phyloP scores from a whole-genome alignment of 1,140 invertebrate genomes.

The Drosophila prosaltans region DNA sequence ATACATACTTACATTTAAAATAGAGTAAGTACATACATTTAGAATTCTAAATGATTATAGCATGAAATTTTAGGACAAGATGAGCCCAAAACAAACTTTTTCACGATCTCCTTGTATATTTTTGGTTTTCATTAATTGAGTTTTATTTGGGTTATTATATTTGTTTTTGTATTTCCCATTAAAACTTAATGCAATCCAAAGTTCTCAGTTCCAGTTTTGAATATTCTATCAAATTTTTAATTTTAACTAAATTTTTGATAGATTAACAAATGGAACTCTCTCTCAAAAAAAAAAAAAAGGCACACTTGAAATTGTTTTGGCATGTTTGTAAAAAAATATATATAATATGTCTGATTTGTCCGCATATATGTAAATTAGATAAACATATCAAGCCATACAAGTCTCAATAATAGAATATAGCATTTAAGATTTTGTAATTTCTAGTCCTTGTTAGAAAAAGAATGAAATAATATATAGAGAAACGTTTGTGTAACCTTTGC shows the following conservation, averaged over 20 bases:
- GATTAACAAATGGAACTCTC: background rate
- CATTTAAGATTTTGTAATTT: constrained; percentile 38
- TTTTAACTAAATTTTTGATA: too few relatives aligned
- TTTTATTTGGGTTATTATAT: constrained; percentile 1
- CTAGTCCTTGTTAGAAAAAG: constrained; percentile 46
- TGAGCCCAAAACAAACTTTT: background rate
- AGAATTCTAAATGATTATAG: background rate
- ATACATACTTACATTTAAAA: constrained; percentile 26
- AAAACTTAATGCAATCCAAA: constrained; percentile 9
- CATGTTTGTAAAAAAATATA: constrained; percentile 7
- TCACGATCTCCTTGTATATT: constrained; percentile 9
- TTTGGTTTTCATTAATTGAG: background rate
- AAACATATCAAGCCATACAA: constrained; percentile 36
- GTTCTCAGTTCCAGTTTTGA: background rate
- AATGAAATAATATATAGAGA: background rate
- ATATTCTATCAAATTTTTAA: too few relatives aligned
- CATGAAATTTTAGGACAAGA: constrained; percentile 11
- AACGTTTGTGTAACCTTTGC: background rate
- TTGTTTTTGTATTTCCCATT: background rate
- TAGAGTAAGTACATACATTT: background rate
- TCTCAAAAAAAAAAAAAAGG: background rate
- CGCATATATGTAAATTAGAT: background rate
- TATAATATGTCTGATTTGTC: constrained; percentile 3
- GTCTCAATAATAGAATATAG: constrained; percentile 29
- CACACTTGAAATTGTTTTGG: background rate